phyloP scores from a whole-genome alignment of 2,888 invertebrate species.

The Diachrysia chrysitis region DNA sequence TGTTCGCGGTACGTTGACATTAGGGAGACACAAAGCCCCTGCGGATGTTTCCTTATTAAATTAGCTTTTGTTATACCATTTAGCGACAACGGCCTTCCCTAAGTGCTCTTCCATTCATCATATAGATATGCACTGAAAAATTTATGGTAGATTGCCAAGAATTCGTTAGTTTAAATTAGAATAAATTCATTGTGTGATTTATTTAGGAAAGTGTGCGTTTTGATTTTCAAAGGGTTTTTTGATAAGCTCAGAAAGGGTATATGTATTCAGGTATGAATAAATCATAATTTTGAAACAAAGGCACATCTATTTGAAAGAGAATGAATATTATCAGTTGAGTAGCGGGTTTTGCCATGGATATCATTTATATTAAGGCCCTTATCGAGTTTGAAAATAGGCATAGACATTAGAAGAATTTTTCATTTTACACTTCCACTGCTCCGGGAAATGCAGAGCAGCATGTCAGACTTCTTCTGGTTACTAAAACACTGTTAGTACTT shows the following conservation, averaged over 20 bases:
- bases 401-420: too few species aligned
- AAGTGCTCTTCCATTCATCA: constrained; percentile 52
- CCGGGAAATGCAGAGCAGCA: too few species aligned
- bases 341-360: background rate
- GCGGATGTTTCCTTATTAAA: constrained; percentile 50
- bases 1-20: constrained; percentile 47
- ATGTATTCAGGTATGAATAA: constrained; percentile 8
- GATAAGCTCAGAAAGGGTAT: constrained; percentile 33
- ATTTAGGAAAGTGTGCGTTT: constrained; percentile 17
- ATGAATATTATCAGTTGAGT: background rate
- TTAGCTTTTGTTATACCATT: constrained; percentile 45
- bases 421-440: too few species aligned
- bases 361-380: too few species aligned
- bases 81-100: constrained; percentile 31
- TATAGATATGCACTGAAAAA: constrained; percentile 30
- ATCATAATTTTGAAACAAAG: constrained; percentile 24
- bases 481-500: too few species aligned
- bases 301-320: constrained; percentile 19
- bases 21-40: constrained; percentile 49
- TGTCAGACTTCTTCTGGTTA: too few species aligned
- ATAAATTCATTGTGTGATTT: constrained; percentile 20
- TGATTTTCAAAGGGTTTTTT: constrained; percentile 13
- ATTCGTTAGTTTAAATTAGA: constrained; percentile 38
- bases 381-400: too few species aligned
- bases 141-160: constrained; percentile 41